phyloP scores from a whole-genome alignment of 2,888 invertebrate genomes.

The Nephrocerus scutellatus region DNA sequence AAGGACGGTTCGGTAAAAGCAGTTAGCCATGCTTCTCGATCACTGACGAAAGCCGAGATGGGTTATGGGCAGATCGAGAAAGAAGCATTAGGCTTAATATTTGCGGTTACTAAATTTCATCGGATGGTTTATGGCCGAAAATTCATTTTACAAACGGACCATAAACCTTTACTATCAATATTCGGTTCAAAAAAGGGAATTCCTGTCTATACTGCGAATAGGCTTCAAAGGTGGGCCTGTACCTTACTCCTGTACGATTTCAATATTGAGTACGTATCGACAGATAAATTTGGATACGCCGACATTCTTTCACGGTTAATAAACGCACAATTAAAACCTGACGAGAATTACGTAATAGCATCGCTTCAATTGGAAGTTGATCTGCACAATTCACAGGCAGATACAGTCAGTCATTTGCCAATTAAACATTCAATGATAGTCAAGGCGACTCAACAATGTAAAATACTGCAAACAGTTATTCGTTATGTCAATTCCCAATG shows the following conservation, averaged over 20 bases:
- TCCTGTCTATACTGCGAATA: constrained; percentile 17
- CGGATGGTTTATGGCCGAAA: constrained; percentile 31
- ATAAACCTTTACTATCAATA: constrained; percentile 40
- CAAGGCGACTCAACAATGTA: too few relatives aligned
- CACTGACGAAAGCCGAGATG: constrained; percentile 15
- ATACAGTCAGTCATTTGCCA: too few relatives aligned
- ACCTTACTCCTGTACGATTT: constrained; percentile 4
- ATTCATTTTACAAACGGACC: constrained; percentile 35
- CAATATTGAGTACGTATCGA: constrained; percentile 6
- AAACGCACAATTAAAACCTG: background rate
- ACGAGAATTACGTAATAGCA: constrained; percentile 5
- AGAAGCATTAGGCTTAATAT: constrained; percentile 24
- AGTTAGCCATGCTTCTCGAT: constrained; percentile 21
- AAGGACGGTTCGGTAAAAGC: constrained; percentile 29
- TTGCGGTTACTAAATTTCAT: constrained; percentile 32
- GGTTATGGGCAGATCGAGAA: constrained; percentile 21
- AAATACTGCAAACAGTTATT: too few relatives aligned
- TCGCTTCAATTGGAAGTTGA: constrained; percentile 4
- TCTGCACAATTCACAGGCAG: too few relatives aligned
- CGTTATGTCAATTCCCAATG: too few relatives aligned
- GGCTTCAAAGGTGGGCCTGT: constrained; percentile 11
- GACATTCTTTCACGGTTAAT: constrained; percentile 7
- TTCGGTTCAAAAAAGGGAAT: constrained; percentile 33
- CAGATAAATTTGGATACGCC: constrained; percentile 6
- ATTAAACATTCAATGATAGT: too few relatives aligned